Conservation (phyloP, 2,113 vertebrate genomes). For the Phalacrocorax brasilianus region DNA sequence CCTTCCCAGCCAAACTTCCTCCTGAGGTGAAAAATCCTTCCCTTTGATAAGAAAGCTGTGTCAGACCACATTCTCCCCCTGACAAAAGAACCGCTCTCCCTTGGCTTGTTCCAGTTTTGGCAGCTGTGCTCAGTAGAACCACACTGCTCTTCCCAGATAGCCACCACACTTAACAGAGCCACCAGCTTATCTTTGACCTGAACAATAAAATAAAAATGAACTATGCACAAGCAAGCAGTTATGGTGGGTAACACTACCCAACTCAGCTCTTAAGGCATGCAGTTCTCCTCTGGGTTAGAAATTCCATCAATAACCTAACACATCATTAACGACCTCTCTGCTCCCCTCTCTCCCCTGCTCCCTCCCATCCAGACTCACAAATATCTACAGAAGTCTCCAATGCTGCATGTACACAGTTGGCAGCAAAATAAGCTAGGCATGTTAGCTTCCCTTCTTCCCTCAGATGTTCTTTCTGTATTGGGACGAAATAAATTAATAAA, state of each 20-base stretch:
- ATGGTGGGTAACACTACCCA: slow-evolving; percentile 3
- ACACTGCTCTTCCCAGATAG: neutral
- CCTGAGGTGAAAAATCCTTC: slow-evolving; percentile 46
- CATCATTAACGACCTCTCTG: neutral
- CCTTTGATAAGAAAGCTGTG: slow-evolving; percentile 33
- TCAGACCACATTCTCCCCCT: neutral
- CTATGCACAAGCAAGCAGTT: neutral
- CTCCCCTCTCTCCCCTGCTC: accelerated
- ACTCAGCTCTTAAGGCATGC: neutral
- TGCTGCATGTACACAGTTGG: neutral
- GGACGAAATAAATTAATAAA: neutral
- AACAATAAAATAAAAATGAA: neutral
- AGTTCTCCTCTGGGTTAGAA: neutral
- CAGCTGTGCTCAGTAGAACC: slow-evolving; percentile 4
- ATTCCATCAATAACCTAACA: slow-evolving; percentile 4
- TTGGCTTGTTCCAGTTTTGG: neutral
- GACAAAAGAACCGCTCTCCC: neutral
- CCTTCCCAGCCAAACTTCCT: slow-evolving; percentile 43
- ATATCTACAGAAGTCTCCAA: neutral
- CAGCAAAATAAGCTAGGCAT: slow-evolving; percentile 38
- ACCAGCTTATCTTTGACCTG: neutral
- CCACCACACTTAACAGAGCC: neutral
- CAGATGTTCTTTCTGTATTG: neutral
- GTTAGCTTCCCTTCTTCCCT: neutral
- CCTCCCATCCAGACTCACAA: neutral